Evolutionary conservation across 2,113 vertebrate species (phyloP).

Genomic region (Mixornis gularis): DNA sequence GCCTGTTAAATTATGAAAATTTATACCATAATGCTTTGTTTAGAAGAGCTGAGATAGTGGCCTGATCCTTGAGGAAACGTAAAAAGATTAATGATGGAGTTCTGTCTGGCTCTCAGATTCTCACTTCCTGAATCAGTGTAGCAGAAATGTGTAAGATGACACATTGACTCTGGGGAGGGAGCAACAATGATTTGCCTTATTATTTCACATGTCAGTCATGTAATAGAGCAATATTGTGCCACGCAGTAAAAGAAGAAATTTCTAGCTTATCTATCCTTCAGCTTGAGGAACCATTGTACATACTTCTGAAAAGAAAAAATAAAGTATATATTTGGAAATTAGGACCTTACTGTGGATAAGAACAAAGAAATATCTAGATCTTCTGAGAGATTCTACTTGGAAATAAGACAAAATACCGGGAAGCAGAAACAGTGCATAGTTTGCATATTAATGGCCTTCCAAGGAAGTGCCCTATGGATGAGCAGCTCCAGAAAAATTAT

Average conservation of each 20-base stretch:
- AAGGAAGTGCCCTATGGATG: background rate
- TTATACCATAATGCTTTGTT: background rate
- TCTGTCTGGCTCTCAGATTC: background rate
- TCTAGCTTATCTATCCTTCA: background rate
- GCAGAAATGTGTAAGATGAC: background rate
- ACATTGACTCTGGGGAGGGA: background rate
- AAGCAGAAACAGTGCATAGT: background rate
- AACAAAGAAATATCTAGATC: background rate
- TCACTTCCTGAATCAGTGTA: background rate
- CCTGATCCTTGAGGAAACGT: background rate
- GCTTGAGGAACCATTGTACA: background rate
- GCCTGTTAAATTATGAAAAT: background rate
- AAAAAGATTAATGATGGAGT: background rate
- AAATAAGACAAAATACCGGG: background rate
- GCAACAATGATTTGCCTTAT: conserved; percentile 13
- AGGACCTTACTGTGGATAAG: background rate
- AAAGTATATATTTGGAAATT: background rate
- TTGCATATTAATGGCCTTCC: background rate
- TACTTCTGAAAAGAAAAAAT: background rate
- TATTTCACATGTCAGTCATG: conserved; percentile 12
- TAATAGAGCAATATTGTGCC: background rate
- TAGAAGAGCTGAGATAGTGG: background rate
- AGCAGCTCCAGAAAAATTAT: background rate
- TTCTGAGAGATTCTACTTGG: background rate
- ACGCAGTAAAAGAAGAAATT: background rate